Evolutionary conservation across 2,888 invertebrate species (phyloP).

Genomic region (Diachrysia chrysitis): DNA sequence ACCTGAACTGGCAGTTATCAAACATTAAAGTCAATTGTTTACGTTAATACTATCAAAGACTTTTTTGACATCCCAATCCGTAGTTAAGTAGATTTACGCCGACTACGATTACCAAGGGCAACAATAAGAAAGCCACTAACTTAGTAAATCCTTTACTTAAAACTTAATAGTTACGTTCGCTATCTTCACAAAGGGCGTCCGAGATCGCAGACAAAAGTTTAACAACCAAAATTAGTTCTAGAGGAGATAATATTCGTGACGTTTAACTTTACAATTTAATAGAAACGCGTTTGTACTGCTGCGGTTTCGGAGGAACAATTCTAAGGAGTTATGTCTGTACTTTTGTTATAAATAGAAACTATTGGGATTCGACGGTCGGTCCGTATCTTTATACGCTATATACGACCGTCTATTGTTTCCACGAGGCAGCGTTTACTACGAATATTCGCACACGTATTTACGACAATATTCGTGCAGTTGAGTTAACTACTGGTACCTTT

Average conservation of each 20-base stretch:
- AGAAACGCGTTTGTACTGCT: conserved; percentile 50
- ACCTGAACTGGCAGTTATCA: no score
- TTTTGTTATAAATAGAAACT: conserved; percentile 48
- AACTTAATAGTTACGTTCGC: conserved; percentile 46
- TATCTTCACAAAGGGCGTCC: conserved; percentile 55
- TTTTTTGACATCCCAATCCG: neutral
- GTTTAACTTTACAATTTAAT: conserved; percentile 63
- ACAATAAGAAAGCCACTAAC: conserved; percentile 44
- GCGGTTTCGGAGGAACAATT: conserved; percentile 49
- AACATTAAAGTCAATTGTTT: no score
- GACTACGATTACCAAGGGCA: conserved; percentile 38
- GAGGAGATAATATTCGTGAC: conserved; percentile 64
- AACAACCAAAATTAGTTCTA: conserved; percentile 65
- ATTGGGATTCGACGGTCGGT: conserved; percentile 26
- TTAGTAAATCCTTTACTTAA: conserved; percentile 42
- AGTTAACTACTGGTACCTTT: neutral
- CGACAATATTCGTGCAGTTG: conserved; percentile 7
- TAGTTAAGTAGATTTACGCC: conserved; percentile 7
- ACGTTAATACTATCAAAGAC: neutral
- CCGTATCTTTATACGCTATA: conserved; percentile 22
- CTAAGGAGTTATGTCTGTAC: conserved; percentile 48
- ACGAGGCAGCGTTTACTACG: conserved; percentile 27
- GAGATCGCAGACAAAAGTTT: conserved; percentile 63
- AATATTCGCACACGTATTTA: conserved; percentile 15
- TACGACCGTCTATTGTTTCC: neutral